These are phyloP conservation scores for Endotricha flammealis DNA, from an alignment of 2,888 invertebrate species.

Conservation along the genomic window DNA sequence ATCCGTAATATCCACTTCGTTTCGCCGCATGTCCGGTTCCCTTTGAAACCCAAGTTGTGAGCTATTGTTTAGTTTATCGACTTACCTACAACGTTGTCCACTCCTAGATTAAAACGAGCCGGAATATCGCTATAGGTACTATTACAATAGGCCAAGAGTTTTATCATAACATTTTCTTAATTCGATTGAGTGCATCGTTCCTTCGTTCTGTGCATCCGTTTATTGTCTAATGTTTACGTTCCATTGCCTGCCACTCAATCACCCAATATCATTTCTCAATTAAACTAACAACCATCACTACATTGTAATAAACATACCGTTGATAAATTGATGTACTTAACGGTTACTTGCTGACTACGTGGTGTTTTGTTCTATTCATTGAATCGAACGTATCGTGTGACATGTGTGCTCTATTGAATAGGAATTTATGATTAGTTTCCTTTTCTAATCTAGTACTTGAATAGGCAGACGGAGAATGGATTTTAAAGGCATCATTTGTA, in stretches of 20 bases:
- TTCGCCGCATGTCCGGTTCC: too few relatives aligned
- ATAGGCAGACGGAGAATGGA: too few relatives aligned
- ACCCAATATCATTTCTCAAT: constrained; percentile 17
- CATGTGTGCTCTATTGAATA: not conserved
- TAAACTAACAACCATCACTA: constrained; percentile 14
- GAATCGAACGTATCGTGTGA: not conserved
- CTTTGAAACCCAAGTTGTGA: too few relatives aligned
- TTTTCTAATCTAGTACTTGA: too few relatives aligned
- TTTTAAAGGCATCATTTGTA: too few relatives aligned
- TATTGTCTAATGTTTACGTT: constrained; percentile 16
- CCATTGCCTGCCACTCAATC: constrained; percentile 17
- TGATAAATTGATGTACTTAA: constrained; percentile 5
- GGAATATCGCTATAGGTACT: too few relatives aligned
- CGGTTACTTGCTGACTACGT: not conserved
- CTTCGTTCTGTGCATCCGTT: not conserved
- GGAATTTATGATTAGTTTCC: too few relatives aligned
- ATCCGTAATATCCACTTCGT: too few relatives aligned
- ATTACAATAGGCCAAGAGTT: too few relatives aligned
- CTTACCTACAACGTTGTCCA: too few relatives aligned
- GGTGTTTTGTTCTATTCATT: not conserved
- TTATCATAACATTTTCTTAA: constrained; percentile 4
- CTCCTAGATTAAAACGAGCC: too few relatives aligned
- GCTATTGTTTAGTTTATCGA: too few relatives aligned
- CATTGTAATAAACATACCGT: constrained; percentile 11
- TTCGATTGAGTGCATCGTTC: constrained; percentile 3